Conservation (phyloP, 1,140 invertebrate genomes). For the Pseudomyrmex cubaensis region DNA sequence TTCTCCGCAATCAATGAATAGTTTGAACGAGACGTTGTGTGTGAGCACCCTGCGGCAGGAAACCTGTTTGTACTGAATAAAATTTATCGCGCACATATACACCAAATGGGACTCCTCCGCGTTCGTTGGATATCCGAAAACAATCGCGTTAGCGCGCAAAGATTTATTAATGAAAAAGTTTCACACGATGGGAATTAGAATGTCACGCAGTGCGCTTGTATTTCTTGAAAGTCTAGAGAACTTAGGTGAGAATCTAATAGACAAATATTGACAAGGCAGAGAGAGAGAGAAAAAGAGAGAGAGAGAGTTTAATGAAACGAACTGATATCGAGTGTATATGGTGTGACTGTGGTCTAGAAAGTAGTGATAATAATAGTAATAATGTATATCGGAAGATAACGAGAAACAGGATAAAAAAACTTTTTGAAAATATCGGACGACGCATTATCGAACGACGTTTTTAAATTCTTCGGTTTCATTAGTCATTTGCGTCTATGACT, state of each 20-base stretch:
- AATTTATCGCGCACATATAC: conserved; percentile 8
- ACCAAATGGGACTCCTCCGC: not conserved
- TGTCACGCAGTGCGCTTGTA: conserved; percentile 47
- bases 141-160: conserved; percentile 13
- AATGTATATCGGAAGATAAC: conserved; percentile 17
- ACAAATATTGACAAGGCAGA: conserved; percentile 36
- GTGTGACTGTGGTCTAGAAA: conserved; percentile 49
- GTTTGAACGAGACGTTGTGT: conserved; percentile 1
- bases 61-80: conserved; percentile 30
- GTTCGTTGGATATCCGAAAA: conserved; percentile 37
- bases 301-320: not conserved
- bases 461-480: too few relatives aligned
- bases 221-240: conserved; percentile 57
- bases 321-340: conserved; percentile 28
- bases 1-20: conserved; percentile 6
- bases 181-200: conserved; percentile 29
- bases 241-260: conserved; percentile 52
- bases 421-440: conserved; percentile 37
- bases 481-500: too few relatives aligned
- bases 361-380: conserved; percentile 52
- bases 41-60: conserved; percentile 12
- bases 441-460: conserved; percentile 8
- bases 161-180: conserved; percentile 29
- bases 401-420: conserved; percentile 34
- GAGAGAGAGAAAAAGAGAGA: not conserved